phyloP scores from a whole-genome alignment of 2,888 invertebrate species.

The Drosophila mercatorum region DNA sequence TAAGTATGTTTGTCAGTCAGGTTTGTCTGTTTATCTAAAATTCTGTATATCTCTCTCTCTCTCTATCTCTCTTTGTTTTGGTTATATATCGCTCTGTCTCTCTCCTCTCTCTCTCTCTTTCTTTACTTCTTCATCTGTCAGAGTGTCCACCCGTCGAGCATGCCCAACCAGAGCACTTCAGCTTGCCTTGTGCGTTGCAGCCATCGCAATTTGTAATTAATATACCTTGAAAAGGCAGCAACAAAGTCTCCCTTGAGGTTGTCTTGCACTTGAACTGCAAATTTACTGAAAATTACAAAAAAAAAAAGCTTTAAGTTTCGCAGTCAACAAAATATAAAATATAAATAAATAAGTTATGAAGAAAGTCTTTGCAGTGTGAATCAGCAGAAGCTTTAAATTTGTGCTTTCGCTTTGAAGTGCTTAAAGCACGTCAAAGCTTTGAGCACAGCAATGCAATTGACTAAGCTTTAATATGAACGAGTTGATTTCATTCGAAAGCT shows the following conservation, averaged over 20 bases:
- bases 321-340: neutral
- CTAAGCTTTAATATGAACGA: too few relatives aligned
- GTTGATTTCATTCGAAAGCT: too few relatives aligned
- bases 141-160: neutral
- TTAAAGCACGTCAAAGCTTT: too few relatives aligned
- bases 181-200: neutral
- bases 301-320: neutral
- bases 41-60: neutral
- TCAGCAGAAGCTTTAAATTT: too few relatives aligned
- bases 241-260: neutral
- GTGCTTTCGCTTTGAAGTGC: too few relatives aligned
- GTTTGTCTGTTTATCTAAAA: neutral
- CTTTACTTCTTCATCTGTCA: neutral
- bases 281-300: neutral
- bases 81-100: neutral
- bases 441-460: too few relatives aligned
- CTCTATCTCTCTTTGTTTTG: neutral
- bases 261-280: neutral
- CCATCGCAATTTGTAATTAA: constrained; percentile 7
- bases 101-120: neutral
- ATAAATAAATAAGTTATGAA: too few relatives aligned
- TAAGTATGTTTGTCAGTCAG: neutral
- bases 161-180: too few relatives aligned
- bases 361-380: too few relatives aligned
- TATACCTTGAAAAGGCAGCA: neutral